phyloP scores from a whole-genome alignment of 2,113 vertebrate species.

The Tragulus kanchil region DNA sequence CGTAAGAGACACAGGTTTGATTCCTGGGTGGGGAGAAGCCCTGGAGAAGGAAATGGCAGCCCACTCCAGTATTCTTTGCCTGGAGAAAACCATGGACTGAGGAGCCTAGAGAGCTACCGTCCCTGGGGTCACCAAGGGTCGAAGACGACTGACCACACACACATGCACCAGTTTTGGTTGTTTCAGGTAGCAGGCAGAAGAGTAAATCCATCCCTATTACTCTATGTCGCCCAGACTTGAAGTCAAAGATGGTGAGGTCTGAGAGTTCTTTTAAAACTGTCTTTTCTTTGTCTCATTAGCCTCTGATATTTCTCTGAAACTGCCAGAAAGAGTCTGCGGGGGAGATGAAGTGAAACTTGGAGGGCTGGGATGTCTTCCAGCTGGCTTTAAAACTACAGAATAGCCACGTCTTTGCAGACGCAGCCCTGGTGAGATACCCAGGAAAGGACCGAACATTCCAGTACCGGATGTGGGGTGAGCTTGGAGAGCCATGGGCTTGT shows the following conservation, averaged over 20 bases:
- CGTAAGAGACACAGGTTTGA: background rate
- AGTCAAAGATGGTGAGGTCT: background rate
- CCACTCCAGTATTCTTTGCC: background rate
- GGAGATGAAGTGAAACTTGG: conserved; percentile 21
- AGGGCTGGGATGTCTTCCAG: conserved; percentile 44
- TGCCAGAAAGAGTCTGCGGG: conserved; percentile 29
- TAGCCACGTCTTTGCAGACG: background rate
- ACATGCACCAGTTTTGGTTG: background rate
- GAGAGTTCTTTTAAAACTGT: background rate
- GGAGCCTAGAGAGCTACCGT: background rate
- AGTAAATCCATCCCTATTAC: background rate
- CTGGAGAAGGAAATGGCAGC: background rate
- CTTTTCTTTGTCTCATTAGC: background rate
- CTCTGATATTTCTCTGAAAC: background rate
- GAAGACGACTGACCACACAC: fast-evolving
- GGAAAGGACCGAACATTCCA: background rate
- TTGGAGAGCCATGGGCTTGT: background rate
- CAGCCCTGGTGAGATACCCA: background rate
- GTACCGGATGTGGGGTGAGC: background rate
- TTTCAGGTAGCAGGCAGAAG: background rate
- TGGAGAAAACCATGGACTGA: background rate
- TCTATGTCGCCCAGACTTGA: background rate
- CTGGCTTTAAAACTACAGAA: background rate
- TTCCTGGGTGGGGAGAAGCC: background rate
- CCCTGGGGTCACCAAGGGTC: background rate